A percentile compares a stretch with the other conserved stretches of the same genome.
phyloP scores from a whole-genome alignment of 2,888 invertebrate genomes.

The Dascillus cervinus region DNA sequence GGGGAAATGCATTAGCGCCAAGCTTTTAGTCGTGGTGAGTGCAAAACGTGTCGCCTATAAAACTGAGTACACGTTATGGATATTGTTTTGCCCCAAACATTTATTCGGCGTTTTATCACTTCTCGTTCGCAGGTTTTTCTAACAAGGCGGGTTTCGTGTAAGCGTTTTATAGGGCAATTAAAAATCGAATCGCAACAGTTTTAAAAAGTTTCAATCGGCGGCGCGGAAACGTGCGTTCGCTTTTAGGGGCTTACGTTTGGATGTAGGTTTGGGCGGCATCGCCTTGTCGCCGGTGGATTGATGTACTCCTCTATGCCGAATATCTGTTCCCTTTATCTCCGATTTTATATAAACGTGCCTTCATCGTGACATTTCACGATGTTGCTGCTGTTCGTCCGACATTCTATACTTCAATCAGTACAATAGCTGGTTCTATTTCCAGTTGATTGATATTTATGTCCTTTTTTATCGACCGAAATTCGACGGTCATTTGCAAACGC shows the following conservation, averaged over 20 bases:
- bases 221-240: not conserved
- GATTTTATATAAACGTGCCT: constrained; percentile 8
- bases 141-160: no score
- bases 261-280: constrained; percentile 5
- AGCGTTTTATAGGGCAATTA: no score
- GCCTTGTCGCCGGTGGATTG: constrained; percentile 7
- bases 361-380: constrained; percentile 10
- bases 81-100: constrained; percentile 18
- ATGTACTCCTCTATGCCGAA: constrained; percentile 8
- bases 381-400: constrained; percentile 7
- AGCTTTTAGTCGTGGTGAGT: constrained; percentile 32
- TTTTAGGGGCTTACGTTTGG: not conserved
- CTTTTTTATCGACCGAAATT: constrained; percentile 12
- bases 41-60: constrained; percentile 30
- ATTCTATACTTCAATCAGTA: constrained; percentile 4
- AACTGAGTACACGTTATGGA: constrained; percentile 29
- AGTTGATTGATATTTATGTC: constrained; percentile 16
- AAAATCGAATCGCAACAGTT: no score
- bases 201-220: no score
- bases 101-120: constrained; percentile 9
- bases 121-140: constrained; percentile 2
- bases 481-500: no score
- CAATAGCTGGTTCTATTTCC: constrained; percentile 6
- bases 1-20: constrained; percentile 32
- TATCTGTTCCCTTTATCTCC: constrained; percentile 7